Percentiles rank a stretch among this genome's conserved stretches.
Conservation (phyloP, 2,113 vertebrate genomes). For the Ovis canadensis region DNA sequence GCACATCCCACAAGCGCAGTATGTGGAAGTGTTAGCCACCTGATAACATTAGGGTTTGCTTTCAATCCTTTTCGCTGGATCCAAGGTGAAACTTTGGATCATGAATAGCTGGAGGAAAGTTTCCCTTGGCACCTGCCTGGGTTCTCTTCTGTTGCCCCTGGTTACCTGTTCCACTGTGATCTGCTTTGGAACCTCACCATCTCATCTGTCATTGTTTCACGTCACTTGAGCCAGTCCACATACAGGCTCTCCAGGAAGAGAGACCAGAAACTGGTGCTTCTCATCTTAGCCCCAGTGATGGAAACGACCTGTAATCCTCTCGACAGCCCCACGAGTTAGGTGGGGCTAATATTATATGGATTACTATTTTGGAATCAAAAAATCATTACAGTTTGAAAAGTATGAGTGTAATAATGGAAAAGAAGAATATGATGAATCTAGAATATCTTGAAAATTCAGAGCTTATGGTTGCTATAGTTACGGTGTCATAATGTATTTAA, state of each 20-base stretch:
- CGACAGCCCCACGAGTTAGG: neutral
- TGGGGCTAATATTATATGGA: neutral
- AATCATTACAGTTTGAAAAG: neutral
- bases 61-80: neutral
- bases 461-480: neutral
- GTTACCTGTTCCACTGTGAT: neutral
- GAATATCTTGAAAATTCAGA: neutral
- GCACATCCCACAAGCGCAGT: neutral
- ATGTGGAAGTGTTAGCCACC: rapidly evolving
- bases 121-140: neutral
- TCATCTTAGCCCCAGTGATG: neutral
- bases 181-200: neutral
- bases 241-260: neutral
- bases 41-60: neutral
- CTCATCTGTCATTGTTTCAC: neutral
- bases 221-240: neutral
- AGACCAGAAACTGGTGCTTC: neutral
- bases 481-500: neutral
- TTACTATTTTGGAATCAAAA: slow-evolving; percentile 35
- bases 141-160: neutral
- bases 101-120: neutral
- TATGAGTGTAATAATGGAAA: neutral
- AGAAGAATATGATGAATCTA: neutral
- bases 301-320: neutral
- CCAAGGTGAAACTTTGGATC: neutral